Evolutionary conservation across 2,797 vertebrate genomes (phyloP).

Genomic region (Myoxocephalus aenaeus): DNA sequence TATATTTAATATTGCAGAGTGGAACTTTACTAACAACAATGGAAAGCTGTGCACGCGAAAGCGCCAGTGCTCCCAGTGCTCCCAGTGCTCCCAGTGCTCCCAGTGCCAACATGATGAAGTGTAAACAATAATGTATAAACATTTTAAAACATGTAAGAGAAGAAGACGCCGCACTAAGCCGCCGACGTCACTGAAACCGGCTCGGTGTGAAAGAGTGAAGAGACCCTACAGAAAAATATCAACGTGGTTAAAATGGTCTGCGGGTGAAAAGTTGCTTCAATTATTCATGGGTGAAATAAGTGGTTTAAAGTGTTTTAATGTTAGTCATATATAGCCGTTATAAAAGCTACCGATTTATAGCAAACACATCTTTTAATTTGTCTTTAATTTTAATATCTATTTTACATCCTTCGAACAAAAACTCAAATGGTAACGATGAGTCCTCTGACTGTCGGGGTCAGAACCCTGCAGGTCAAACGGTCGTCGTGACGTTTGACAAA

Average conservation of each 20-base stretch:
- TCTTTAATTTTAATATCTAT: too few species aligned
- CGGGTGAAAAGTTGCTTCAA: not conserved
- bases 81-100: not conserved
- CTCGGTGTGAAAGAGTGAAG: not conserved
- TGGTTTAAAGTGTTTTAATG: too few species aligned
- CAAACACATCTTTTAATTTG: too few species aligned
- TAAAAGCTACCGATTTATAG: too few species aligned
- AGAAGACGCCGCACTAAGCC: not conserved
- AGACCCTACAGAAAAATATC: not conserved
- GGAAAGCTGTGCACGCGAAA: not conserved
- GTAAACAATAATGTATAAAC: not conserved
- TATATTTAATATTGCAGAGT: not conserved
- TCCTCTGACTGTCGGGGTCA: too few species aligned
- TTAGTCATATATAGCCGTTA: too few species aligned
- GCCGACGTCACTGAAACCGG: not conserved
- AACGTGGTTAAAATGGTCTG: constrained; percentile 10
- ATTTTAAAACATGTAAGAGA: not conserved
- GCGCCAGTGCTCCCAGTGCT: not conserved
- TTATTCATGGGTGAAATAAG: too few species aligned
- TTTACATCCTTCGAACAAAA: too few species aligned
- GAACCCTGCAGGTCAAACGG: too few species aligned
- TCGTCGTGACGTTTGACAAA: too few species aligned
- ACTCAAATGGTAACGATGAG: too few species aligned
- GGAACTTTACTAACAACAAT: not conserved
- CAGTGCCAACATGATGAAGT: not conserved